Evolutionary conservation across 2,113 vertebrate species (phyloP), one percentile per base, ranked within the genome.

Genomic region (Burhinus bistriatus): DNA sequence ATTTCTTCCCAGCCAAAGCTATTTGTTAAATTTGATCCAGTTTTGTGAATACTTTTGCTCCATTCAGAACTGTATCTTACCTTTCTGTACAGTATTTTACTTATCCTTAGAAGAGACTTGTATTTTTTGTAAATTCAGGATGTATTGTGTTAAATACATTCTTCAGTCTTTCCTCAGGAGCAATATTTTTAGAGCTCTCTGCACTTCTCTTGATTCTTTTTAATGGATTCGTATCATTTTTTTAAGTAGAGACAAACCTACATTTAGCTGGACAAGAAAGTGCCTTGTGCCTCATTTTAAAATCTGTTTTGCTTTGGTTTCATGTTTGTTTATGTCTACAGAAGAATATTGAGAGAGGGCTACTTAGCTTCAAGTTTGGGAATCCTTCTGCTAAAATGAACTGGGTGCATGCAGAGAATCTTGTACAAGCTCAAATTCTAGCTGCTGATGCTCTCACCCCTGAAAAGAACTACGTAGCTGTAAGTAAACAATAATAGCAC

Each of bases 381-480:
- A 98, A 99, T 97, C 97, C 97, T 20, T 57, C 30, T 42, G 97
- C 98, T 26, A 85, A 87, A 90, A 99, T 99, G 98, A 99, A 99
- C 98, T 99, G 99, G 99, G 99, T 99, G 3, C 99, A 99, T 0
- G 98, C 99, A 19, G 97, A 98, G 30, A 99, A 99, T 90, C 98
- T 99, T 92, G 98, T 99, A 26, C 97, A 98, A 97, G 99, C 99
- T 8, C 99, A 99, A 29, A 82, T 98, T 42, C 97, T 99, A 47
- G 99, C 99, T 1, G 99, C 99, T 0, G 98, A 99, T 45, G 99
- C 98, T 6, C 99, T 99, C 69, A 99, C 98, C 0, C 36, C 70
- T 1, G 96, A 97, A 77, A 99, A 96, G 97, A 97, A 89, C 93
- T 98, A 97, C 12, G 95, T 99, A n/a, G 99, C 99, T 34, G 99